A percentile compares a stretch with the other conserved stretches of the same genome.
Evolutionary conservation across 1,140 invertebrate species (phyloP).

Genomic region (Drosophila oshimai): DNA sequence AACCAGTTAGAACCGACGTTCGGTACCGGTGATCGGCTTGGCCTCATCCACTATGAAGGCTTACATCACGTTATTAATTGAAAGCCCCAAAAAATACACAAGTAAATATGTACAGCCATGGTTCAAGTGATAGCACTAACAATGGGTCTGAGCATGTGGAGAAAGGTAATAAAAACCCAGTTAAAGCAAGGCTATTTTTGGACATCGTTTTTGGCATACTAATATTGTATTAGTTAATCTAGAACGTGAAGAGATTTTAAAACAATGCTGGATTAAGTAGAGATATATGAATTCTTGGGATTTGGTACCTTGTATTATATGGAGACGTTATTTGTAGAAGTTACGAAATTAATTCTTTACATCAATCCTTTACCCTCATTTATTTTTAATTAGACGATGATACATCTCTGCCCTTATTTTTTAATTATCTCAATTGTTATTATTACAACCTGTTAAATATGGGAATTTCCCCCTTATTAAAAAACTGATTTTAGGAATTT

Average conservation of each 20-base stretch:
- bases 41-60: constrained; percentile 13
- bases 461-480: too few species aligned
- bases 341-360: background rate
- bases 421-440: background rate
- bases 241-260: background rate
- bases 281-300: too few species aligned
- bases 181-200: background rate
- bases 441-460: too few species aligned
- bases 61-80: constrained; percentile 62
- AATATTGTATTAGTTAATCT: background rate
- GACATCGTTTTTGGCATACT: background rate
- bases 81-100: constrained; percentile 14
- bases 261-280: background rate
- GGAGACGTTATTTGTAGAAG: too few species aligned
- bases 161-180: background rate
- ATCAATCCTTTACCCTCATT: background rate
- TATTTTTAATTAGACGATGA: background rate
- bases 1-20: constrained; percentile 54
- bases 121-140: background rate
- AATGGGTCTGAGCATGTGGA: background rate
- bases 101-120: constrained; percentile 1
- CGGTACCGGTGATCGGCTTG: constrained; percentile 5
- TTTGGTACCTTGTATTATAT: too few species aligned
- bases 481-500: too few species aligned
- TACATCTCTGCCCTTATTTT: background rate